These are phyloP conservation scores for Pseudonaja textilis DNA, from an alignment of 2,113 vertebrate genomes.

Conservation along the genomic window DNA sequence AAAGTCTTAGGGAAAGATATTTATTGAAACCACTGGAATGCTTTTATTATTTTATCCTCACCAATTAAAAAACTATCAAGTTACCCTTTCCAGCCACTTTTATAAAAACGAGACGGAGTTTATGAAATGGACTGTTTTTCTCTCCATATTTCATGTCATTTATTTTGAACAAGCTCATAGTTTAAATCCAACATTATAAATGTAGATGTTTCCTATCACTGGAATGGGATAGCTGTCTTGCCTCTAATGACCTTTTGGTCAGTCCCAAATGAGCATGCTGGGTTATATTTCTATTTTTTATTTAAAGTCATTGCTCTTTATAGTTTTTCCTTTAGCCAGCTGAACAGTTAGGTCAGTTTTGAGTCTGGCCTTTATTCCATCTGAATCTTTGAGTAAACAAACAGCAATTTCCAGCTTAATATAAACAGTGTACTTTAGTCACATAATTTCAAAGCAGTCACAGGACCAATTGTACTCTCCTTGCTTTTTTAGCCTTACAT, in stretches of 20 bases:
- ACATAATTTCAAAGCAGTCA: neutral
- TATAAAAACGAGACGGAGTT: conserved; percentile 19
- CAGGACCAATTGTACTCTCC: neutral
- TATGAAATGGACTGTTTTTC: conserved; percentile 30
- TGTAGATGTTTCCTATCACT: neutral
- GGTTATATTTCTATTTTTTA: neutral
- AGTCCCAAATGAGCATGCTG: neutral
- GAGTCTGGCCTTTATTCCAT: neutral
- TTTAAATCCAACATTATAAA: conserved; percentile 33
- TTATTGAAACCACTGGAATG: conserved; percentile 42
- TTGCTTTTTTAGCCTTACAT: neutral
- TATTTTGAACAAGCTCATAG: conserved; percentile 34
- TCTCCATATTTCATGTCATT: conserved; percentile 43
- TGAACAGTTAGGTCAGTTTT: neutral
- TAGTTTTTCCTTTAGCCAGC: neutral
- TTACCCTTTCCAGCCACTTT: conserved; percentile 43
- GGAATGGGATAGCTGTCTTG: neutral
- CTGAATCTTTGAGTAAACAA: neutral
- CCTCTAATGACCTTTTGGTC: neutral
- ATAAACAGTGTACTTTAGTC: neutral
- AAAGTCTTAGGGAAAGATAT: conserved; percentile 31
- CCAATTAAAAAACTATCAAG: conserved; percentile 50
- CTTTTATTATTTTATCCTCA: conserved; percentile 37
- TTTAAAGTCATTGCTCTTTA: neutral
- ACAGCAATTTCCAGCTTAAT: neutral